Evolutionary conservation across 2,888 invertebrate species (phyloP).

Genomic region (Microplitis manilae): DNA sequence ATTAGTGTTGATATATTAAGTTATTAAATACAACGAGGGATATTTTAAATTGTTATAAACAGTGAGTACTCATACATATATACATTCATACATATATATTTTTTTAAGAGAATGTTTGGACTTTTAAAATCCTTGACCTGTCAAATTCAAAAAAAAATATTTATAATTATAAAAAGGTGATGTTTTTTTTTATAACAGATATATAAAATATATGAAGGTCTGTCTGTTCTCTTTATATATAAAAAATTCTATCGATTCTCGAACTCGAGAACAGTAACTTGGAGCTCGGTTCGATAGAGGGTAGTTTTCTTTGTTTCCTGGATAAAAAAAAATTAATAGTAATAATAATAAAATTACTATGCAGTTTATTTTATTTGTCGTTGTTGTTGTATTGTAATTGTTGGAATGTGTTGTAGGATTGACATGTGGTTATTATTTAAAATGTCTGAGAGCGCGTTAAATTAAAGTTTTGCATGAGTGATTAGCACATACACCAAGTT

Average conservation of each 20-base stretch:
- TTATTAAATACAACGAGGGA: neutral
- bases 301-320: neutral
- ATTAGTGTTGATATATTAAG: neutral
- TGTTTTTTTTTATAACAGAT: neutral
- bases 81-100: too few relatives aligned
- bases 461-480: constrained; percentile 23
- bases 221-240: neutral
- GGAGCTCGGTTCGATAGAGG: neutral
- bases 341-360: neutral
- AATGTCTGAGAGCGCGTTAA: neutral
- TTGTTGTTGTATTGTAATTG: neutral
- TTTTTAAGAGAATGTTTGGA: neutral
- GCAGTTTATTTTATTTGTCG: neutral
- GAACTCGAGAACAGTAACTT: neutral
- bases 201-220: neutral
- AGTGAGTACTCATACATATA: neutral
- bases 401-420: neutral
- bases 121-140: neutral
- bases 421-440: neutral
- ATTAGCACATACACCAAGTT: constrained; percentile 9
- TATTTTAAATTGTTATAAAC: neutral
- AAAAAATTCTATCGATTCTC: neutral
- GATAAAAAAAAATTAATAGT: neutral
- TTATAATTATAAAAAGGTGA: neutral
- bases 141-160: neutral